These are phyloP conservation scores for Drosophila persimilis DNA, from an alignment of 1,140 invertebrate species.

Conservation along the genomic window DNA sequence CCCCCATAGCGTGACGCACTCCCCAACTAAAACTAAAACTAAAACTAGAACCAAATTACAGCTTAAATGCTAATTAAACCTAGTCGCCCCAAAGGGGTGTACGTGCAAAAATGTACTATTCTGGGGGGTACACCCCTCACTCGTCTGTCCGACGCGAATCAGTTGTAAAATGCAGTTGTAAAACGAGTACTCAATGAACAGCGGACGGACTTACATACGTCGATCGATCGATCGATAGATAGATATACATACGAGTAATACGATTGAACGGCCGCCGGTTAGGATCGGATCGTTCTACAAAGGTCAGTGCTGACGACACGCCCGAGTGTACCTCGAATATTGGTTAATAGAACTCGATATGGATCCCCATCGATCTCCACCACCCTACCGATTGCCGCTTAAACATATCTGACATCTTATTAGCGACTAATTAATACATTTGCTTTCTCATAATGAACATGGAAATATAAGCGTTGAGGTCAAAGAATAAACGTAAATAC, in stretches of 20 bases:
- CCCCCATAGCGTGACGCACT: conserved; percentile 17
- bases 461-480: conserved; percentile 28
- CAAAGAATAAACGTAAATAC: background rate
- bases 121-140: conserved; percentile 5
- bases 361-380: background rate
- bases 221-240: conserved; percentile 14
- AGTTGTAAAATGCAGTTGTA: conserved; percentile 54
- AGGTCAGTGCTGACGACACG: conserved; percentile 66
- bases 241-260: background rate
- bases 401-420: conserved; percentile 57
- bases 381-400: background rate
- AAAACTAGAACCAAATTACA: conserved; percentile 25
- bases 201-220: conserved; percentile 51
- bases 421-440: conserved; percentile 52
- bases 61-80: conserved; percentile 53
- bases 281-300: conserved; percentile 29
- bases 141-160: conserved; percentile 5
- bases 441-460: conserved; percentile 12
- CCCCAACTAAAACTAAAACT: too few relatives aligned
- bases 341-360: conserved; percentile 43
- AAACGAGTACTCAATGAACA: conserved; percentile 53
- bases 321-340: conserved; percentile 22
- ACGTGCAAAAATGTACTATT: conserved; percentile 66
- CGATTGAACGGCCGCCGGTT: conserved; percentile 50
- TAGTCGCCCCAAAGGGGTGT: conserved; percentile 21